Evolutionary conservation across 1,140 invertebrate species (phyloP), one percentile per base, ranked within the genome.

Genomic region (Metaphire vulgaris): DNA sequence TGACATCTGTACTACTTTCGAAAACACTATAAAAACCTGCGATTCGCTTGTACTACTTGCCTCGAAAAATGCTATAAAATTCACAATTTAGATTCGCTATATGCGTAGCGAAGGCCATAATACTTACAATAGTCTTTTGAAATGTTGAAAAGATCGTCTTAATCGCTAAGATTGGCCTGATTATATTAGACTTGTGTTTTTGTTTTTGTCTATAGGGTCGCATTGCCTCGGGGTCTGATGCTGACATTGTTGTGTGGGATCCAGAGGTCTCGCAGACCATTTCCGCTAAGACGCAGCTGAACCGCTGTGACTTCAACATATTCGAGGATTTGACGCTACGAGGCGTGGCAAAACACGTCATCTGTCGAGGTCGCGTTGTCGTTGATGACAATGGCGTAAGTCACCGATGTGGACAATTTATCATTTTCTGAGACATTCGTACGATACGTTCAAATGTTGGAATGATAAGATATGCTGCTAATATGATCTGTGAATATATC

Each of bases 171-270:
- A 41, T 74, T 12, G 14, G 2, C 32, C 67, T 26, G 12, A 56
- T n/a, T n/a, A n/a, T n/a, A n/a, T n/a, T n/a, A n/a, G n/a, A n/a
- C n/a, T n/a, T n/a, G n/a, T n/a, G n/a, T n/a, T n/a, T n/a, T n/a
- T n/a, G n/a, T n/a, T n/a, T n/a, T n/a, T n/a, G n/a, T n/a, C n/a
- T n/a, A n/a, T 72, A 90, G 89, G 96, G 97, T 41, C 90, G 92
- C 69, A 93, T 99, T 81, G 93, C 90, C 1, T 90, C 92, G 70
- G 95, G 95, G 68, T 96, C 95, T 16, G 97, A 99, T 89, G 98
- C 96, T 14, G 98, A 99, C 87, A 90, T 99, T 80, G 93, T 99
- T 12, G 90, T 99, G 73, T 99, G 96, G 97, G 94, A 99, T 88
- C 92, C 93, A 0, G 89, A 90, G 74, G 89, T 89, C 34, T 92